These are phyloP conservation scores for Dicaeum eximium DNA, from an alignment of 2,113 vertebrate genomes.

Conservation along the genomic window DNA sequence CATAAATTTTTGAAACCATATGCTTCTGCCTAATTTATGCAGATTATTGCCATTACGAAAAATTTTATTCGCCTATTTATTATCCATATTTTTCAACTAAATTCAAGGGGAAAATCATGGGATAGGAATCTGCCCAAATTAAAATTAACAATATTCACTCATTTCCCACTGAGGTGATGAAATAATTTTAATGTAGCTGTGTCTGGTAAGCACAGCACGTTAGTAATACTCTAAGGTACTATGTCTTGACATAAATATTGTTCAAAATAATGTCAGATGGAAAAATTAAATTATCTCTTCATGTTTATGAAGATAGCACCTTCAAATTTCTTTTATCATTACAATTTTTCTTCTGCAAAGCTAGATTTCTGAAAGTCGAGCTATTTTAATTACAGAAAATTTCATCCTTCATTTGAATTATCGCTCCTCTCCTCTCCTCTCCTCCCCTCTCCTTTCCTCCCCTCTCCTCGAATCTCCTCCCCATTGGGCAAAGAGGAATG, in stretches of 20 bases:
- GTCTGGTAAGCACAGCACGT: neutral
- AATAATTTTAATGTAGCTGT: slow-evolving; percentile 9
- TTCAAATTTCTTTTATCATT: neutral
- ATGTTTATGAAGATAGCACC: neutral
- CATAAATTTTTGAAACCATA: neutral
- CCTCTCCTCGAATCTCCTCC: neutral
- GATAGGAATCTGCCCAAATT: neutral
- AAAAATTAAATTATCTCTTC: neutral
- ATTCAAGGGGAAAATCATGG: neutral
- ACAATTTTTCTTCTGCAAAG: neutral
- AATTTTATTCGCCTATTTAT: neutral
- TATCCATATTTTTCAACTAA: neutral
- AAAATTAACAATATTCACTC: neutral
- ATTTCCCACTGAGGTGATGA: neutral
- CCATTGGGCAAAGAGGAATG: neutral
- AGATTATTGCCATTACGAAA: neutral
- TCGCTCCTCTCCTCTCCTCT: neutral
- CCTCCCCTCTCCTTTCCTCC: too few relatives aligned
- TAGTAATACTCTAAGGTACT: neutral
- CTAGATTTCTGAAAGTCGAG: neutral
- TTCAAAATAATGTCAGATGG: neutral
- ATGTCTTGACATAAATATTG: neutral
- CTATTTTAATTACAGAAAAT: neutral
- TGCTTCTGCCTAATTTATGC: neutral
- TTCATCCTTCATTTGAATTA: neutral